These are phyloP conservation scores for Neocrepidodera transversa DNA, from an alignment of 2,888 invertebrate species.

Conservation along the genomic window DNA sequence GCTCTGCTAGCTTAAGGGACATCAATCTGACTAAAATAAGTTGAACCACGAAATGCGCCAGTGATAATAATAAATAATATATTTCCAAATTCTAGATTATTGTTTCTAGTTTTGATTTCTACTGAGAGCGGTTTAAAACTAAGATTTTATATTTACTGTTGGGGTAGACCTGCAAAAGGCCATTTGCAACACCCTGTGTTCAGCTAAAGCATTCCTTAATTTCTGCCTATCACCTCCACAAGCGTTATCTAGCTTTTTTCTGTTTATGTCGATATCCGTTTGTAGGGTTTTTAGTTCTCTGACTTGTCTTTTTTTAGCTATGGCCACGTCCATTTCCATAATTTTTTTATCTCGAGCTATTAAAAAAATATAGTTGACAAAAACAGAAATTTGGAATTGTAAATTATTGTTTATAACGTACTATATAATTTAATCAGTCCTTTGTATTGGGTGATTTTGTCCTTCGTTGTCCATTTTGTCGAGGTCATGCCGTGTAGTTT, in stretches of 20 bases:
- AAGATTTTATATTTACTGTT: conserved; percentile 50
- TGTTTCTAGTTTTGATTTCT: too few species aligned
- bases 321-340: conserved; percentile 65
- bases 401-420: conserved; percentile 55
- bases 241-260: conserved; percentile 66
- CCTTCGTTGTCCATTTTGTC: conserved; percentile 70
- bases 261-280: conserved; percentile 65
- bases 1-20: too few species aligned
- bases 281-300: conserved; percentile 66
- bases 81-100: too few species aligned
- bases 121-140: too few species aligned
- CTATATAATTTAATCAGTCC: conserved; percentile 71
- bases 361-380: not conserved
- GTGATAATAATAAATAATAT: too few species aligned
- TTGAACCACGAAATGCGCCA: too few species aligned
- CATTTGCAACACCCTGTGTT: conserved; percentile 66
- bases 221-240: conserved; percentile 68
- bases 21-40: too few species aligned
- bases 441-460: conserved; percentile 72
- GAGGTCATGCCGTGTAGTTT: conserved; percentile 70
- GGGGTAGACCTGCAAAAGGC: conserved; percentile 63
- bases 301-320: conserved; percentile 62
- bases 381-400: not conserved
- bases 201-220: conserved; percentile 66
- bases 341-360: conserved; percentile 69